Base-by-base conservation (phyloP, 2,888 invertebrate genomes). In the Cancer borealis region DNA sequence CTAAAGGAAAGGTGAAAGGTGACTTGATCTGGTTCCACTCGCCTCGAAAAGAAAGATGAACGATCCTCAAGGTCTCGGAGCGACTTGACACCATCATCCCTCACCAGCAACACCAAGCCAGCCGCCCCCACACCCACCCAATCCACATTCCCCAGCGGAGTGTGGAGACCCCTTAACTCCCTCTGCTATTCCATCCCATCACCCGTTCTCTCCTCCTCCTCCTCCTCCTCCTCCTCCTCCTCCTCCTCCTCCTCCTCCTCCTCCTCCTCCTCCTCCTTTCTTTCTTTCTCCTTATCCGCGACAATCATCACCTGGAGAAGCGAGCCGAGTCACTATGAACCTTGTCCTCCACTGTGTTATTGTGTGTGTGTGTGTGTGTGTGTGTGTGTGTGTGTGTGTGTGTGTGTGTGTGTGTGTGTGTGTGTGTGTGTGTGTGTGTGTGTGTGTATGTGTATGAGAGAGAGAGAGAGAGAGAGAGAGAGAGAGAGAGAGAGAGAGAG, bases 401-500 rank as follows among this genome's bases (percentile, higher is more conserved):
- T n/a, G n/a, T n/a, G n/a, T n/a, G n/a, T n/a, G n/a, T n/a, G n/a
- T n/a, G n/a, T n/a, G n/a, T n/a, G n/a, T n/a, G n/a, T n/a, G n/a
- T n/a, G n/a, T n/a, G n/a, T n/a, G n/a, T n/a, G n/a, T n/a, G n/a
- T n/a, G n/a, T n/a, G n/a, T n/a, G n/a, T n/a, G n/a, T n/a, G n/a
- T n/a, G n/a, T n/a, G n/a, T n/a, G n/a, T n/a, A n/a, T n/a, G n/a
- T n/a, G n/a, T n/a, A n/a, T n/a, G n/a, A n/a, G n/a, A n/a, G n/a
- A n/a, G n/a, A n/a, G n/a, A n/a, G 21, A 17, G 30, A 79, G 84
- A 21, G 84, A 21, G 30, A 30, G 30, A 79, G 30, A 21, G n/a
- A 30, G 84, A 30, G 84, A 79, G 84, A 79, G 84, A 88, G 88
- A 88, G 88, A 88, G 88, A 88, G 88, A 88, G 88, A 88, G 88